Base-by-base conservation (phyloP, 2,888 invertebrate genomes). In the Tridacna crocea region DNA sequence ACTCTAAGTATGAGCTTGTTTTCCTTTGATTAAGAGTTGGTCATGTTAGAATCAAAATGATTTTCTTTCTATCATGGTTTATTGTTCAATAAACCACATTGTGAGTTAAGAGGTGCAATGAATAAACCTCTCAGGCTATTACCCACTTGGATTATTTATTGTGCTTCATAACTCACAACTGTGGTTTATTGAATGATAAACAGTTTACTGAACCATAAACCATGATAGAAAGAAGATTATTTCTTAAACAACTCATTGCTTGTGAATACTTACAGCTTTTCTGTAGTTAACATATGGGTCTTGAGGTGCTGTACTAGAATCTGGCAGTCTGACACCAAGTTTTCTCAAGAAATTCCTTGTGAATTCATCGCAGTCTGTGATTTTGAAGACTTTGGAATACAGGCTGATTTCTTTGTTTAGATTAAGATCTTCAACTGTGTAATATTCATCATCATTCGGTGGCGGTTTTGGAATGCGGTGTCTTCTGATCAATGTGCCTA, bases 351-450 rank as follows among this genome's bases (percentile, higher is more conserved):
- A 98, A 75, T 96, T 96, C 87, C 97, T 95, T 0, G 98, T 98
- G 92, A 98, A 98, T 88, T 96, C 96, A 93, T 99, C 98, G 93
- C 98, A 98, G 89, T 96, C 96, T 0, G 96, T 96, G 74, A 99
- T 96, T 95, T 97, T 96, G 92, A 96, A 98, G 13, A 96, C 96
- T 93, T 97, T 96, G 17, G 98, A 97, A 91, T 96, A 98, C 85
- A 99, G 96, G 72, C 88, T 91, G 17, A 98, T 96, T 92, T 97
- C 97, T 76, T 95, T 96, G 58, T 98, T 97, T 79, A 98, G 96
- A 93, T 98, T 98, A 60, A 99, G 95, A 94, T 98, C 98, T 24
- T 98, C 96, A 22, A 98, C 96, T 80, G 97, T 97, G 93, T 97
- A 97, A 92, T 97, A 98, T 80, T 97, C 96, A 85, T 96, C 96